Conservation (phyloP, 1,140 invertebrate genomes). For the Pollicipes pollicipes region DNA sequence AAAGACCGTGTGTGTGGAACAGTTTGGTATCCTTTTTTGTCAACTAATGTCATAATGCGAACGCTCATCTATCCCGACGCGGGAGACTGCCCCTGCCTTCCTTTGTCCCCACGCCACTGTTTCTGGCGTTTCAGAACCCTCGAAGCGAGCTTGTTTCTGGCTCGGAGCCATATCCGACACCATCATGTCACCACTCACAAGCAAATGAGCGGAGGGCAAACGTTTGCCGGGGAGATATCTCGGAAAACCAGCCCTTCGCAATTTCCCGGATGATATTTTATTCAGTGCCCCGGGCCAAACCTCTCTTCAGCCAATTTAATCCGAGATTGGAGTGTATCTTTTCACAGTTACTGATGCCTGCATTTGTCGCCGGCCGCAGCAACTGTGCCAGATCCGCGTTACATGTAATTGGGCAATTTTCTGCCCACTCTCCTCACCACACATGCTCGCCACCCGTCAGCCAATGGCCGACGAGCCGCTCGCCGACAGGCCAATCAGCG, state of each 20-base stretch:
- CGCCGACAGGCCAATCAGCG: not conserved
- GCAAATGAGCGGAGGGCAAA: not conserved
- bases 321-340: not conserved
- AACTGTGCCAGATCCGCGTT: not conserved
- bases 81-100: no score
- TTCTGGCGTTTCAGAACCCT: no score
- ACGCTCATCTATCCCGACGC: no score
- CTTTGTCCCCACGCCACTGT: no score
- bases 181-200: not conserved
- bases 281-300: not conserved
- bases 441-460: not conserved
- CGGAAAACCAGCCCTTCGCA: not conserved
- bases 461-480: not conserved
- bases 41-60: no score
- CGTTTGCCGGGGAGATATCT: not conserved
- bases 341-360: not conserved
- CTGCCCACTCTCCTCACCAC: not conserved
- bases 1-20: no score
- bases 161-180: no score
- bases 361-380: not conserved
- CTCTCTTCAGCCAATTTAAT: not conserved
- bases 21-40: no score
- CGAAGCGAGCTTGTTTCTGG: no score
- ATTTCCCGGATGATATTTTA: not conserved
- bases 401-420: not conserved